These are phyloP conservation scores for Acronicta psi DNA, from an alignment of 2,888 invertebrate genomes.

Conservation along the genomic window DNA sequence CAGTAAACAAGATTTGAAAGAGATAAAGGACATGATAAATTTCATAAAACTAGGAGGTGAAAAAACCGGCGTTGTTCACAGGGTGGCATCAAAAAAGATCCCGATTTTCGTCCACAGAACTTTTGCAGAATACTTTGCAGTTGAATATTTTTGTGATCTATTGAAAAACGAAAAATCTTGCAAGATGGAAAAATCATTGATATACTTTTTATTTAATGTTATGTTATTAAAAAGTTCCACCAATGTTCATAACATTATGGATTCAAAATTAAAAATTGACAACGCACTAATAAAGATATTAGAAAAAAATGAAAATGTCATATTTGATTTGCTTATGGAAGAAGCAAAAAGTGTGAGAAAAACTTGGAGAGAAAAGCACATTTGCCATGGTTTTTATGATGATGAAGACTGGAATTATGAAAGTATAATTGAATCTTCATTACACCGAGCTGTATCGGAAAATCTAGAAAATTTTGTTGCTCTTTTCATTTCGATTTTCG, in stretches of 20 bases:
- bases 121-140: slow-evolving; percentile 32
- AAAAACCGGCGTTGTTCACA: slow-evolving; percentile 24
- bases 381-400: too few relatives aligned
- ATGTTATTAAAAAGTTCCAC: background rate
- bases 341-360: background rate
- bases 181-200: background rate
- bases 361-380: too few relatives aligned
- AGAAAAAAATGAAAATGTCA: background rate
- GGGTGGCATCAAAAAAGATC: slow-evolving; percentile 11
- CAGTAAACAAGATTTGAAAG: slow-evolving; percentile 2
- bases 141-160: slow-evolving; percentile 24
- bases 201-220: slow-evolving; percentile 12
- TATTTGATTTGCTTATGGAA: background rate
- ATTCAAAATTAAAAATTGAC: slow-evolving; percentile 3
- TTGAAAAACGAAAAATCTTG: slow-evolving; percentile 7
- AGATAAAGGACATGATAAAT: slow-evolving; percentile 2
- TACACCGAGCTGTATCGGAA: too few relatives aligned
- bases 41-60: slow-evolving; percentile 18
- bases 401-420: too few relatives aligned
- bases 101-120: slow-evolving; percentile 27
- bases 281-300: too few relatives aligned
- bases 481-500: too few relatives aligned
- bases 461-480: too few relatives aligned
- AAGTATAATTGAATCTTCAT: too few relatives aligned
- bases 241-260: slow-evolving; percentile 10